A percentile compares a stretch with the other conserved stretches of the same genome.
Evolutionary conservation across 2,888 invertebrate genomes (phyloP).

Genomic region (Lasioglossum figueresi): DNA sequence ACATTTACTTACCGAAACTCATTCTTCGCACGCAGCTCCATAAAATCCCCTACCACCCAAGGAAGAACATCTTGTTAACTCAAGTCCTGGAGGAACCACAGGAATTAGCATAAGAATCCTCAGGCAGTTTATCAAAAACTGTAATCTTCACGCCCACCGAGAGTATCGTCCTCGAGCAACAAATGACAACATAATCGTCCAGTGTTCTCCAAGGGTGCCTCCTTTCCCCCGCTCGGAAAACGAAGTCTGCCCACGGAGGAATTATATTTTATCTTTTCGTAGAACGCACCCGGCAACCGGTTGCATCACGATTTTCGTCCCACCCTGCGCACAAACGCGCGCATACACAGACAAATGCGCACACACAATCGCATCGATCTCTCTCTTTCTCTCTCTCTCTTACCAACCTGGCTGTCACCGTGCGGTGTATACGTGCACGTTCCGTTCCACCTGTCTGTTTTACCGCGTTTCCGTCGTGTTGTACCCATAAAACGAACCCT

Average conservation of each 20-base stretch:
- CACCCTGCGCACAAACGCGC: background rate
- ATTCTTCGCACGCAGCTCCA: background rate
- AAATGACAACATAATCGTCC: background rate
- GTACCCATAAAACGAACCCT: conserved; percentile 71
- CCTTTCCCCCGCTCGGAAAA: background rate
- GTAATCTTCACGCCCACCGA: background rate
- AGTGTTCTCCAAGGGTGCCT: background rate
- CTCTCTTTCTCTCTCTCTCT: conserved; percentile 50
- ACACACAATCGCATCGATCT: conserved; percentile 58
- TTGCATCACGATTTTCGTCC: conserved; percentile 43
- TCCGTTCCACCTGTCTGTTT: conserved; percentile 76
- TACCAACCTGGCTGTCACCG: conserved; percentile 42
- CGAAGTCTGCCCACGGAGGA: background rate
- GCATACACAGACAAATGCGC: conserved; percentile 16
- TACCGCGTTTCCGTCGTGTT: conserved; percentile 65
- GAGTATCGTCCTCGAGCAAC: background rate
- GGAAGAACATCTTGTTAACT: background rate
- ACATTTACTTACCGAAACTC: background rate
- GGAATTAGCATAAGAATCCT: background rate
- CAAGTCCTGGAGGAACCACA: background rate
- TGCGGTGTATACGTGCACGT: conserved; percentile 42
- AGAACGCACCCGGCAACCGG: conserved; percentile 40
- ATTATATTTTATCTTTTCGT: background rate
- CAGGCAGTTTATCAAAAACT: background rate
- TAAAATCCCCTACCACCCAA: background rate